Conservation (phyloP, 2,113 vertebrate species). For the Calyptomena viridis region DNA sequence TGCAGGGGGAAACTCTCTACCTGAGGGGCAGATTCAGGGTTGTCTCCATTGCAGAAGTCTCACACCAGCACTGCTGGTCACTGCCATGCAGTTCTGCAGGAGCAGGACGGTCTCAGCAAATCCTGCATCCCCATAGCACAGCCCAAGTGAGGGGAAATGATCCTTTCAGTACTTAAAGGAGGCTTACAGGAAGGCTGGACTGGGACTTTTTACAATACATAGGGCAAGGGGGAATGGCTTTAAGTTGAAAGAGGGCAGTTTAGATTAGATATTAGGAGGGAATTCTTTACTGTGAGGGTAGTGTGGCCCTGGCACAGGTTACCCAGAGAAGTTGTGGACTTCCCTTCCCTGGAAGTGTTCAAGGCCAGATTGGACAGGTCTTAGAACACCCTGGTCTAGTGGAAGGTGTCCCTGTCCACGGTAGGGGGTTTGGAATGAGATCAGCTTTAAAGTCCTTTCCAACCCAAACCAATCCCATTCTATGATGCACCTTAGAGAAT, state of each 20-base stretch:
- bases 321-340: rapidly evolving
- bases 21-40: background rate
- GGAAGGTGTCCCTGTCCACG: background rate
- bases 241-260: background rate
- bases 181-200: background rate
- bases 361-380: rapidly evolving
- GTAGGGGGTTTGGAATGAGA: rapidly evolving
- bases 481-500: background rate
- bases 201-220: background rate
- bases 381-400: background rate
- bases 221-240: background rate
- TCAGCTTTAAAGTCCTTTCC: background rate
- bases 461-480: background rate
- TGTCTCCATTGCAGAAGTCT: rapidly evolving
- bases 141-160: rapidly evolving
- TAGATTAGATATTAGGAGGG: background rate
- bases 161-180: background rate
- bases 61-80: rapidly evolving
- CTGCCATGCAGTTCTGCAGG: background rate
- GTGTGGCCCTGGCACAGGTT: background rate
- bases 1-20: background rate
- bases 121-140: background rate
- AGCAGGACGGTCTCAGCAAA: background rate
- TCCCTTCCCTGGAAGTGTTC: background rate
- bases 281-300: background rate